Percentiles rank a stretch among this genome's conserved stretches.
Evolutionary conservation across 2,797 vertebrate genomes (phyloP).

Genomic region (Chromobotia macracanthus): DNA sequence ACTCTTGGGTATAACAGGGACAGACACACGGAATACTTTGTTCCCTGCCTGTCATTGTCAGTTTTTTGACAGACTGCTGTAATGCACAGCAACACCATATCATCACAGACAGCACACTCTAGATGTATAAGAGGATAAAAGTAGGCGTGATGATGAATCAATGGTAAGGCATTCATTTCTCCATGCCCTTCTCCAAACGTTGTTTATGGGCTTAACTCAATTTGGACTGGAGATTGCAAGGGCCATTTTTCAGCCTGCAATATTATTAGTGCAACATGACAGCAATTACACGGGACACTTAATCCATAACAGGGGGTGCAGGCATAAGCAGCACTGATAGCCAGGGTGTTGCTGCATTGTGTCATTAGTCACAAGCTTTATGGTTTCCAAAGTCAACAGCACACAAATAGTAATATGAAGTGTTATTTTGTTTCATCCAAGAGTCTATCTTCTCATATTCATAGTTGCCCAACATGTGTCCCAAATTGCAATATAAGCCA

Average conservation of each 20-base stretch:
- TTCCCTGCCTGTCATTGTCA: conserved; percentile 10
- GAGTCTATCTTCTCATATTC: not conserved
- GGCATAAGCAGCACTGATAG: conserved; percentile 24
- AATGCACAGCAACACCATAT: conserved; percentile 42
- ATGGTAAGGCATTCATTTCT: conserved; percentile 61
- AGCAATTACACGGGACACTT: conserved; percentile 59
- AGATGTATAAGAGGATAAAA: conserved; percentile 55
- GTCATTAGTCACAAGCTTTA: conserved; percentile 27
- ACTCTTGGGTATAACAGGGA: conserved; percentile 38
- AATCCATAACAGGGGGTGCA: conserved; percentile 54
- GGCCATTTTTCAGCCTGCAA: conserved; percentile 64
- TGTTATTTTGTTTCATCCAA: not conserved
- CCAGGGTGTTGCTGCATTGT: conserved; percentile 12
- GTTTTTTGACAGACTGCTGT: not conserved
- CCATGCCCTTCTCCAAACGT: conserved; percentile 62
- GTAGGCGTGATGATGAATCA: conserved; percentile 58
- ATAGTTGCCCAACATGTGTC: not conserved
- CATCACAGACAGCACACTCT: conserved; percentile 43
- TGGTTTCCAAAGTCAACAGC: conserved; percentile 44
- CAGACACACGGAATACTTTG: conserved; percentile 2
- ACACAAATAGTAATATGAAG: conserved; percentile 6
- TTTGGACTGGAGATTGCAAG: conserved; percentile 59
- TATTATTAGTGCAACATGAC: conserved; percentile 70
- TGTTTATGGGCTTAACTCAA: conserved; percentile 66
- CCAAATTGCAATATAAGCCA: conserved; percentile 19